phyloP scores from a whole-genome alignment of 2,113 vertebrate genomes.

The Arenaria interpres region DNA sequence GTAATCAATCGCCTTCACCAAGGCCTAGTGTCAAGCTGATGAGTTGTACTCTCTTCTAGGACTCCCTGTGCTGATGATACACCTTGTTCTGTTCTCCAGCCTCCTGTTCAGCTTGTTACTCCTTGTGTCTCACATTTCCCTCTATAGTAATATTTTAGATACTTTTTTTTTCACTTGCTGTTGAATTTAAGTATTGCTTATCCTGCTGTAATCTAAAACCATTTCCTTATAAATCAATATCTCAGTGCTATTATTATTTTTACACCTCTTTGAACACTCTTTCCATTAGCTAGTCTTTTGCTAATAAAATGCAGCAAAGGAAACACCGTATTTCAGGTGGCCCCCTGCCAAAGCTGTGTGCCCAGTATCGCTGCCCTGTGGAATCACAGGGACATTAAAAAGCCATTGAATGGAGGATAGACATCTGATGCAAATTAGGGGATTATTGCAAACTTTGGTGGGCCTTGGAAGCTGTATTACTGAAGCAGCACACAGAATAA shows the following conservation, averaged over 20 bases:
- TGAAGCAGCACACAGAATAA: neutral
- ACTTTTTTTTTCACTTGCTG: neutral
- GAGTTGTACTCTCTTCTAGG: neutral
- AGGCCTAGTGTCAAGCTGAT: neutral
- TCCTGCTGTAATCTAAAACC: constrained; percentile 4
- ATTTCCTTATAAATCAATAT: constrained; percentile 28
- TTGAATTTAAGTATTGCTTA: neutral
- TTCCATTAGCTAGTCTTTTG: neutral
- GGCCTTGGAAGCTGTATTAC: neutral
- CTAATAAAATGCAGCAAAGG: neutral
- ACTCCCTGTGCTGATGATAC: neutral
- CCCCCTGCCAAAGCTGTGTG: neutral
- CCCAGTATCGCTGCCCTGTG: neutral
- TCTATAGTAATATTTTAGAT: neutral
- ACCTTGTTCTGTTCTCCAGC: neutral
- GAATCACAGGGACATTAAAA: neutral
- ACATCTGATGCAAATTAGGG: neutral
- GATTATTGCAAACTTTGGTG: neutral
- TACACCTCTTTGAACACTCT: neutral
- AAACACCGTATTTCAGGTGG: neutral
- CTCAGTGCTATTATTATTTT: constrained; percentile 27
- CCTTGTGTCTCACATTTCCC: neutral
- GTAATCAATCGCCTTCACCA: neutral
- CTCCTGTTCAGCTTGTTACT: neutral
- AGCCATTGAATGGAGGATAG: neutral